Percentiles rank a stretch among this genome's conserved stretches.
Evolutionary conservation across 2,888 invertebrate genomes (phyloP).

Genomic region (Apamea crenata): DNA sequence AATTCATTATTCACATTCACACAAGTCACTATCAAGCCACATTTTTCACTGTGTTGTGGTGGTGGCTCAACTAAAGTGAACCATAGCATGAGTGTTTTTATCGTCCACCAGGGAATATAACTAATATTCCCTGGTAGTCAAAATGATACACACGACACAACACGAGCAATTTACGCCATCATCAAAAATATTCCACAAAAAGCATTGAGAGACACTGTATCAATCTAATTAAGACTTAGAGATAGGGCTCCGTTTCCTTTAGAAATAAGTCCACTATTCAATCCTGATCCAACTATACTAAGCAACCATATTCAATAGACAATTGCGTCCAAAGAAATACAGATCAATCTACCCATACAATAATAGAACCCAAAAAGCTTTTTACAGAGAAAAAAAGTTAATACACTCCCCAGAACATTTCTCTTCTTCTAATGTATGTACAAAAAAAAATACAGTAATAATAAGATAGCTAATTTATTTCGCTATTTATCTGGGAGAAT

Average conservation of each 20-base stretch:
- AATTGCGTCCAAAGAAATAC: slow-evolving; percentile 27
- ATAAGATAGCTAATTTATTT: slow-evolving; percentile 44
- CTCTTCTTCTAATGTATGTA: slow-evolving; percentile 29
- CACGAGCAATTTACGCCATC: not conserved
- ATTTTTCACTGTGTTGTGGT: not conserved
- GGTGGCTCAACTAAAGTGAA: not conserved
- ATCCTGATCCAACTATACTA: slow-evolving; percentile 5
- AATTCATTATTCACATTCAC: not conserved
- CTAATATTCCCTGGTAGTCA: not conserved
- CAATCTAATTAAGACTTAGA: slow-evolving; percentile 31
- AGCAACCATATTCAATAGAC: slow-evolving; percentile 19
- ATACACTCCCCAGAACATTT: slow-evolving; percentile 19
- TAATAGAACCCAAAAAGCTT: slow-evolving; percentile 29
- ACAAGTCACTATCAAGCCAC: not conserved
- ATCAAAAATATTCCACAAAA: not conserved
- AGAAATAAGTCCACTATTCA: slow-evolving; percentile 31
- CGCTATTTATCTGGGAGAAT: slow-evolving; percentile 34
- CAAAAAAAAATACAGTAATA: slow-evolving; percentile 33
- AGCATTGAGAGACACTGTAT: slow-evolving; percentile 3
- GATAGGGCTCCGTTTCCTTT: not conserved
- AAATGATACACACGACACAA: not conserved
- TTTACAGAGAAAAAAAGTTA: slow-evolving; percentile 24
- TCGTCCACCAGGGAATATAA: not conserved
- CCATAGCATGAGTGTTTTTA: not conserved
- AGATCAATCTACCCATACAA: slow-evolving; percentile 29